phyloP scores from a whole-genome alignment of 1,140 invertebrate genomes.

The Pseudoatta argentina region DNA sequence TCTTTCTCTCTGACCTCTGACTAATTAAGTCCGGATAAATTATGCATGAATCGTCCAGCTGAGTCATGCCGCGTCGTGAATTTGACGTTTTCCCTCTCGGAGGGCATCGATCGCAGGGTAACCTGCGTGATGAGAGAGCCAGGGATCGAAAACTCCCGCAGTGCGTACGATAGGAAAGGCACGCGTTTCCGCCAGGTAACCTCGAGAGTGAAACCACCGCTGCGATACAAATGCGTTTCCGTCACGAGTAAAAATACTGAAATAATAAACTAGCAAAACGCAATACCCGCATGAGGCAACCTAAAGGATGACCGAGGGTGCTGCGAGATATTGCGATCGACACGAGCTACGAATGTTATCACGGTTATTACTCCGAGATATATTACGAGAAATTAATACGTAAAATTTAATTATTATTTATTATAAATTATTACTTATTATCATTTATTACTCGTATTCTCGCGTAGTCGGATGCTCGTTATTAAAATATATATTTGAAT shows the following conservation, averaged over 20 bases:
- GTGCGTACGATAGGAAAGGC: slow-evolving; percentile 34
- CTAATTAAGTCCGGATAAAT: slow-evolving; percentile 67
- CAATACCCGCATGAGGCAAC: background rate
- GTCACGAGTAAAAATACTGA: slow-evolving; percentile 1
- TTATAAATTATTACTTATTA: slow-evolving; percentile 39
- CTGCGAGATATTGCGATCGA: slow-evolving; percentile 21
- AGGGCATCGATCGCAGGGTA: slow-evolving; percentile 31
- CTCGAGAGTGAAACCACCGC: slow-evolving; percentile 38
- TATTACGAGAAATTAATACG: slow-evolving; percentile 2
- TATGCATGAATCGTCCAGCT: slow-evolving; percentile 65
- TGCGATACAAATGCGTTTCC: slow-evolving; percentile 57
- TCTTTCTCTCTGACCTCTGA: background rate
- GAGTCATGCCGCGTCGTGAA: slow-evolving; percentile 53
- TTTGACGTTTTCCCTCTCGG: slow-evolving; percentile 49
- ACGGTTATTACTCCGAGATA: slow-evolving; percentile 6
- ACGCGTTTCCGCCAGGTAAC: slow-evolving; percentile 34
- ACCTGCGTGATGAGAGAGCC: slow-evolving; percentile 20
- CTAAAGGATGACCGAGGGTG: background rate
- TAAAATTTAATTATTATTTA: slow-evolving; percentile 39
- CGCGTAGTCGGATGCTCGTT: background rate
- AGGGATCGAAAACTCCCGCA: slow-evolving; percentile 23
- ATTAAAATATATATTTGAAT: slow-evolving; percentile 33
- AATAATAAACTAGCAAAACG: slow-evolving; percentile 41
- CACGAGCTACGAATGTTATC: background rate
- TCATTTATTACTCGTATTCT: slow-evolving; percentile 1